Percentiles rank a stretch among this genome's conserved stretches.
Evolutionary conservation across 2,888 invertebrate species (phyloP).

Genomic region (Steromphala cineraria): DNA sequence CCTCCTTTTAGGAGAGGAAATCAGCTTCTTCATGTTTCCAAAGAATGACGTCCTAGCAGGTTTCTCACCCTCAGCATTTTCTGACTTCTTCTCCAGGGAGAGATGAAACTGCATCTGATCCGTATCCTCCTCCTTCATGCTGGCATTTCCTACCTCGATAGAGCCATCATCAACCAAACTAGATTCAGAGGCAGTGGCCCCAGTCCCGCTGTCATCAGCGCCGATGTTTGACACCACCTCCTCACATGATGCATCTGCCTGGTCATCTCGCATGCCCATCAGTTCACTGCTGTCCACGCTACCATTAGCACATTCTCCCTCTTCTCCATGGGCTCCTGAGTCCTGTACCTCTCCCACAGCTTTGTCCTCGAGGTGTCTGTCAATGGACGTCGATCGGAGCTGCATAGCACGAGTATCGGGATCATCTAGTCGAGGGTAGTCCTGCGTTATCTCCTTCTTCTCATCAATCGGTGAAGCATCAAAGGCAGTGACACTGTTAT

Average conservation of each 20-base stretch:
- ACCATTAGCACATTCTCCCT: conserved; percentile 28
- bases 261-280: conserved; percentile 5
- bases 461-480: conserved; percentile 53
- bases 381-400: conserved; percentile 56
- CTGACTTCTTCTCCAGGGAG: conserved; percentile 45
- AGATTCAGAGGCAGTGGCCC: background rate
- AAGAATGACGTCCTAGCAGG: conserved; percentile 39
- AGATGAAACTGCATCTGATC: conserved; percentile 58
- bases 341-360: background rate
- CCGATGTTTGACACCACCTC: background rate
- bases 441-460: conserved; percentile 41
- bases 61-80: background rate
- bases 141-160: conserved; percentile 1
- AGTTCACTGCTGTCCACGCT: background rate
- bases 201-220: background rate
- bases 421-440: conserved; percentile 57
- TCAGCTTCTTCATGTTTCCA: conserved; percentile 44
- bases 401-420: conserved; percentile 47
- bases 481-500: conserved; percentile 21
- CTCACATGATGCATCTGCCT: background rate
- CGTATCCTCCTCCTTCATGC: conserved; percentile 27
- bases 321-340: background rate
- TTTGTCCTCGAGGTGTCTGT: conserved; percentile 51
- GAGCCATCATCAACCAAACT: conserved; percentile 9
- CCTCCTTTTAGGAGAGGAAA: conserved; percentile 36